phyloP scores from a whole-genome alignment of 2,888 invertebrate species.

The Xanthorhoe designata region DNA sequence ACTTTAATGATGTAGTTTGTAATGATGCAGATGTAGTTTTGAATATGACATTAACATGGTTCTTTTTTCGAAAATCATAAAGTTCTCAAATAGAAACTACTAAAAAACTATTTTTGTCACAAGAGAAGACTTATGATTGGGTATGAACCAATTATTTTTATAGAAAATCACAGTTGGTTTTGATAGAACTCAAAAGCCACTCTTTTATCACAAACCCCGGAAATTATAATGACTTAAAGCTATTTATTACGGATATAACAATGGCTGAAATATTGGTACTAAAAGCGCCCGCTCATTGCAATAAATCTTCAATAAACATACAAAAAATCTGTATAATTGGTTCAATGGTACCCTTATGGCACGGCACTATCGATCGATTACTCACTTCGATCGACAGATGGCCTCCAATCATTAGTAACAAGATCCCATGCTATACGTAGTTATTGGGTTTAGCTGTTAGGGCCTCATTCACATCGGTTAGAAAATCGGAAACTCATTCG shows the following conservation, averaged over 20 bases:
- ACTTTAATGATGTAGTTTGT: too few relatives aligned
- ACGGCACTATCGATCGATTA: slow-evolving; percentile 54
- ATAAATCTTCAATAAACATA: slow-evolving; percentile 31
- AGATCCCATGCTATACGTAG: slow-evolving; percentile 37
- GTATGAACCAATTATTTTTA: background rate
- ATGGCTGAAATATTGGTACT: slow-evolving; percentile 7
- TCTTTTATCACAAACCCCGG: background rate
- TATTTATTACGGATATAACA: slow-evolving; percentile 8
- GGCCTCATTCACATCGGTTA: slow-evolving; percentile 15
- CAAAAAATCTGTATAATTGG: slow-evolving; percentile 29
- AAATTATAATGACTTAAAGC: background rate
- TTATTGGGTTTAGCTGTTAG: slow-evolving; percentile 32
- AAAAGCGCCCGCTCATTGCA: slow-evolving; percentile 10
- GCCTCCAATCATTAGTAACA: slow-evolving; percentile 60
- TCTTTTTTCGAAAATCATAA: too few relatives aligned
- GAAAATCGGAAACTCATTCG: background rate
- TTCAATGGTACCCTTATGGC: slow-evolving; percentile 45
- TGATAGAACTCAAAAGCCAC: too few relatives aligned
- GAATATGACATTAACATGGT: background rate
- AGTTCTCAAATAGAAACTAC: too few relatives aligned
- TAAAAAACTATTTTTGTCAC: too few relatives aligned
- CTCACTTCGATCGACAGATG: slow-evolving; percentile 68
- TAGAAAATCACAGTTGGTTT: background rate
- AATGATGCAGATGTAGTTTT: background rate
- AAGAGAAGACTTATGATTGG: too few relatives aligned